Base-by-base conservation (phyloP, 2,888 invertebrate species). In the Morinoia aosen region DNA sequence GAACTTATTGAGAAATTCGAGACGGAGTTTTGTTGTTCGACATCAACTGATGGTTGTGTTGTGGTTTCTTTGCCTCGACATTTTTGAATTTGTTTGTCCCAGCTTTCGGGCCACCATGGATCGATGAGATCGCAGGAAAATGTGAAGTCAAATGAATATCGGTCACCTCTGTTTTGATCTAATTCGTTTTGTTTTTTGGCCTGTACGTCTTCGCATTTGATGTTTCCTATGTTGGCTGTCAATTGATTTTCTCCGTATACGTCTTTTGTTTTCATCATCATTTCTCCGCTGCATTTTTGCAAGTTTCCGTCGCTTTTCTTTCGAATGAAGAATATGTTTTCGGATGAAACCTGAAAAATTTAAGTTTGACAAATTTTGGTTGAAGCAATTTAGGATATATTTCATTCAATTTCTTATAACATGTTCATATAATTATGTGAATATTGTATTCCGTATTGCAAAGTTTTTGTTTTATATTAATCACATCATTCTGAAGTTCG, bases 21-120 rank as follows among this genome's bases (percentile, higher is more conserved):
- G 90, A 40, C 40, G 7, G 90, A 48, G 90, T 10, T 25, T 19
- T 39, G 19, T 40, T 48, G 8, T 8, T 90, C 19, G 10, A 12
- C 90, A 40, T 39, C 19, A 8, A 90, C 39, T 40, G 90, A 48
- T 19, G 90, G 19, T 90, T 39, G 12, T 4, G 40, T 40, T 40
- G 90, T 90, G 0, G 40, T 39, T 40, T 40, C 90, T 90, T 19
- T 90, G 7, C 48, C 40, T 2, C 93, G 93, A 33, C 93, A 93
- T 33, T 57, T 93, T 57, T 93, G 57, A 93, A 93, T 93, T 33
- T 93, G 57, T 39, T 16, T 33, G 48, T 93, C 93, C 93, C 93
- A 93, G 58, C 93, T 93, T 33, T 93, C 57, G 11, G 93, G 93
- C 93, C 93, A 93, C 93, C 93, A 93, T 56, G 93, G 93, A 58